Evolutionary conservation across 1,140 invertebrate species (phyloP).

Genomic region (Ctenoplectra terminalis): DNA sequence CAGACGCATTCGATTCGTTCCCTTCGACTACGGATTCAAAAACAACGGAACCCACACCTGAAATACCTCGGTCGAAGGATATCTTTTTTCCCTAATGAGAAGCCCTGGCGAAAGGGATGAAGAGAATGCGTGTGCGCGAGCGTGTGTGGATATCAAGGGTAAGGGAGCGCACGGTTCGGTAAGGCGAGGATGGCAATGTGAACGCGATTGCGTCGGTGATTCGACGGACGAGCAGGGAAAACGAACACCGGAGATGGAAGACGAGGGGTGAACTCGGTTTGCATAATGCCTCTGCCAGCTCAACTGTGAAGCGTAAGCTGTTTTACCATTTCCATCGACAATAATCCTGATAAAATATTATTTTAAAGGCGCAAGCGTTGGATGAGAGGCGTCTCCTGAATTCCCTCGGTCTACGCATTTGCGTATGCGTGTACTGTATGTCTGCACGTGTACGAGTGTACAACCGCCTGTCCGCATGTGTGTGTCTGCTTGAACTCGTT

Average conservation of each 20-base stretch:
- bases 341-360: conserved; percentile 80
- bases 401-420: neutral
- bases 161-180: conserved; percentile 5
- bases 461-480: neutral
- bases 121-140: conserved; percentile 11
- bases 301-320: conserved; percentile 75
- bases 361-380: conserved; percentile 70
- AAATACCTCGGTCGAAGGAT: conserved; percentile 40
- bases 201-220: conserved; percentile 56
- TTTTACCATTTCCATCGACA: conserved; percentile 74
- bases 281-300: conserved; percentile 77
- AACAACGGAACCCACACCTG: conserved; percentile 24
- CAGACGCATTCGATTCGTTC: conserved; percentile 47
- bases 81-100: conserved; percentile 62
- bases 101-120: conserved; percentile 50
- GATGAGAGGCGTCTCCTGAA: conserved; percentile 8
- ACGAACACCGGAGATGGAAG: conserved; percentile 55
- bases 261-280: conserved; percentile 73
- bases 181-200: conserved; percentile 62
- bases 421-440: neutral
- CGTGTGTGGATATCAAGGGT: conserved; percentile 13
- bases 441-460: neutral
- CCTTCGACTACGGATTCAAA: conserved; percentile 26
- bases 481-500: neutral
- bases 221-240: conserved; percentile 19